phyloP scores from a whole-genome alignment of 2,797 vertebrate species.

The Clarias platycephalus region DNA sequence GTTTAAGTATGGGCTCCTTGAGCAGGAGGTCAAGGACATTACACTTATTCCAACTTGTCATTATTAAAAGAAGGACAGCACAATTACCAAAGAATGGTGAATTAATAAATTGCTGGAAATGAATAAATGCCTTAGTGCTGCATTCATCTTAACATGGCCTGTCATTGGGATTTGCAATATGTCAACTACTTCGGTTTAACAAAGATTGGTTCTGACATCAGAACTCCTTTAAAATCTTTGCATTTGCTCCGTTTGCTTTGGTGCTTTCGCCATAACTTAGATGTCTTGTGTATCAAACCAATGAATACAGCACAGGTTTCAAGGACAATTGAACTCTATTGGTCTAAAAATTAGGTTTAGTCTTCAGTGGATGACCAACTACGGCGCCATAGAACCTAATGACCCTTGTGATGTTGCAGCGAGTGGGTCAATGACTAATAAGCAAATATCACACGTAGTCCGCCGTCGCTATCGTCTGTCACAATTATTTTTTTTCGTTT shows the following conservation, averaged over 20 bases:
- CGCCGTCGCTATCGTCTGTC: slow-evolving; percentile 53
- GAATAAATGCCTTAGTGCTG: slow-evolving; percentile 1
- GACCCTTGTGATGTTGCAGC: slow-evolving; percentile 63
- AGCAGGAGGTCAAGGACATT: slow-evolving; percentile 45
- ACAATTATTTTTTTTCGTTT: slow-evolving; percentile 54
- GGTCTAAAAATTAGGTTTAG: slow-evolving; percentile 57
- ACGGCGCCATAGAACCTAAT: slow-evolving; percentile 59
- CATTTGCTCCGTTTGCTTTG: slow-evolving; percentile 4
- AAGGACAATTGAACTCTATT: slow-evolving; percentile 65
- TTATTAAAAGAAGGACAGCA: slow-evolving; percentile 26
- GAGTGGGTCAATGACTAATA: slow-evolving; percentile 63
- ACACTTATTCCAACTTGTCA: slow-evolving; percentile 32
- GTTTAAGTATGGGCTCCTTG: slow-evolving; percentile 31
- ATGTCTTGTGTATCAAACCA: slow-evolving; percentile 47
- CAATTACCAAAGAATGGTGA: background rate
- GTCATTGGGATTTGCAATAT: background rate
- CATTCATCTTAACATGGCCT: background rate
- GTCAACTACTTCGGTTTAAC: background rate
- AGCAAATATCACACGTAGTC: slow-evolving; percentile 60
- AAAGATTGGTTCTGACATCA: slow-evolving; percentile 14
- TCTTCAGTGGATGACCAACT: slow-evolving; percentile 57
- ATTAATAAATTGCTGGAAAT: slow-evolving; percentile 22
- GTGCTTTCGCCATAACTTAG: slow-evolving; percentile 39
- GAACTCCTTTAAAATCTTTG: background rate
- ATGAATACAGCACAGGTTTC: slow-evolving; percentile 55